phyloP scores from a whole-genome alignment of 2,888 invertebrate genomes.

The Leptinotarsa juncta region DNA sequence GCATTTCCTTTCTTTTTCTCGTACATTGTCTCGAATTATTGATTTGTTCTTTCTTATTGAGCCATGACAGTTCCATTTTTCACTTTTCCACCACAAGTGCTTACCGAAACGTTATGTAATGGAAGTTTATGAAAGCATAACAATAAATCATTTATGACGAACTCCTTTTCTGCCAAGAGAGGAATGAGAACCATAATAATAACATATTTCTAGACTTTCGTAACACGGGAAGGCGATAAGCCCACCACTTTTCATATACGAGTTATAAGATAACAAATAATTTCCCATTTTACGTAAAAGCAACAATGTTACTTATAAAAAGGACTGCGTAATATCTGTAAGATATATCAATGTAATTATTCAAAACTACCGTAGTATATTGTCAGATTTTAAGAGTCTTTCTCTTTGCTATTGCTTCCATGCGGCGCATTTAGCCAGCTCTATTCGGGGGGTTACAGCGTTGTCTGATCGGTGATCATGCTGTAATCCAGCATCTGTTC shows the following conservation, averaged over 20 bases:
- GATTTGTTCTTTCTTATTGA: conserved; percentile 28
- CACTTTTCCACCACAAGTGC: conserved; percentile 15
- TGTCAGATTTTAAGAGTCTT: too few relatives aligned
- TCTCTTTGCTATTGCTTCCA: too few relatives aligned
- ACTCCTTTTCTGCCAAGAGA: background rate
- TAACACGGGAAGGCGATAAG: background rate
- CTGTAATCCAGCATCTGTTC: too few relatives aligned
- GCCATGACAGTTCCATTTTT: conserved; percentile 31
- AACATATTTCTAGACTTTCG: background rate
- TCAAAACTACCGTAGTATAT: too few relatives aligned
- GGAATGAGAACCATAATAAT: background rate
- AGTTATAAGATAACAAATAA: background rate
- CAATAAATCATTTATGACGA: conserved; percentile 11
- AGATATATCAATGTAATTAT: background rate
- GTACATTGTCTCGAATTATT: conserved; percentile 25
- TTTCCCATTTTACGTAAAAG: background rate
- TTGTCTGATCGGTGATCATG: too few relatives aligned
- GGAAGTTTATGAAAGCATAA: conserved; percentile 15
- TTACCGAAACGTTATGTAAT: conserved; percentile 7
- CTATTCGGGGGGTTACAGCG: too few relatives aligned
- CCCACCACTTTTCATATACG: background rate
- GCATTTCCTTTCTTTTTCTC: too few relatives aligned
- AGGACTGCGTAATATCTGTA: background rate
- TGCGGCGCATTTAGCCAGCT: too few relatives aligned
- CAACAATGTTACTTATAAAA: background rate